Evolutionary conservation across 1,140 invertebrate genomes (phyloP).

Genomic region (Heliothis subflexa): DNA sequence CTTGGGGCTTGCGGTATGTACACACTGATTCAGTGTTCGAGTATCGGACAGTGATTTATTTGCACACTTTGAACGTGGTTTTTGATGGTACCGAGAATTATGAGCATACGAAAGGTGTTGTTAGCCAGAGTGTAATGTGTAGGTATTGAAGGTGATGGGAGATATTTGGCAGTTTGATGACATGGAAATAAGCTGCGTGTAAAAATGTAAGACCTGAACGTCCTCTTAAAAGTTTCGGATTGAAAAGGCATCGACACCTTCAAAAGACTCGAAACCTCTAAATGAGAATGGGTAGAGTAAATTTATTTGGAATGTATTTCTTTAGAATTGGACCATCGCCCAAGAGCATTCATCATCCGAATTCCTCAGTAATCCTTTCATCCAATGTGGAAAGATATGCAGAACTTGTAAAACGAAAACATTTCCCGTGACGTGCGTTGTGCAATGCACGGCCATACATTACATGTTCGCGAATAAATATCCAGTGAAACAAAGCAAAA

Average conservation of each 20-base stretch:
- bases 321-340: background rate
- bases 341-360: background rate
- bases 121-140: background rate
- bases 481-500: constrained; percentile 33
- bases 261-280: no score
- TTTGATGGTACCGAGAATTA: background rate
- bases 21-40: constrained; percentile 22
- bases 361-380: background rate
- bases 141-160: background rate
- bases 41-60: constrained; percentile 42
- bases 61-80: constrained; percentile 26
- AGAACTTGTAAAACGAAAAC: constrained; percentile 21
- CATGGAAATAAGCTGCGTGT: no score
- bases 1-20: constrained; percentile 8
- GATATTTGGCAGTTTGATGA: background rate
- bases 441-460: constrained; percentile 34
- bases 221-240: no score
- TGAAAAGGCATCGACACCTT: no score
- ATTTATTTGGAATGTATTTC: no score
- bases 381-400: constrained; percentile 4
- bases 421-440: constrained; percentile 31
- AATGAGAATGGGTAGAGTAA: no score
- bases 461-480: constrained; percentile 40
- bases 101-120: background rate
- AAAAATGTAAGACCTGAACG: no score